Base-by-base conservation (phyloP, 2,797 vertebrate species). In the Falco berigora region DNA sequence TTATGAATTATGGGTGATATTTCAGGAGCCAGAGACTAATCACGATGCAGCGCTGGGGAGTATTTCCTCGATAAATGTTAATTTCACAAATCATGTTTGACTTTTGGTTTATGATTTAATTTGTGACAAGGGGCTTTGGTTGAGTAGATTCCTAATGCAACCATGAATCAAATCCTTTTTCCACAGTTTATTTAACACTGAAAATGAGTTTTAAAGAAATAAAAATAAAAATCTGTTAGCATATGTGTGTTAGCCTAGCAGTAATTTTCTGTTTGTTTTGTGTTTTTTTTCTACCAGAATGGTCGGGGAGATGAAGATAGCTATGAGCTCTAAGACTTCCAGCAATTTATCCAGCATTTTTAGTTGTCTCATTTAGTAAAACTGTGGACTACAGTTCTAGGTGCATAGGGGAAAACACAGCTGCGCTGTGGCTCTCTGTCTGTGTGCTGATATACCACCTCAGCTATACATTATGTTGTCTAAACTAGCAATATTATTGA, bases 81-180 rank as follows among this genome's bases (percentile, higher is more conserved):
- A 97, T 86, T 97, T 98, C 98, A 97, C 98, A 98, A 98, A 98
- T 98, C 98, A 98, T 97, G 89, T 93, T 93, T 95, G 80, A 98
- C 97, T 97, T 94, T 96, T 97, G 96, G 96, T 97, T 97, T 98
- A 97, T 96, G 93, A 97, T 95, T 97, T 97, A 93, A 98, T 96
- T 97, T 92, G 82, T 98, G 98, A 98, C 98, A 96, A 97, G 98
- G 97, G 92, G 94, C 86, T 98, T 98, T 97, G 98, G 97, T 97
- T 94, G 95, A 98, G 97, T 96, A 97, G 96, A 98, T 98, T 98
- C 76, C 95, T 98, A 98, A 98, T 98, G 97, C 96, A 78, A 95
- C 97, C 96, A 97, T 98, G 98, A 97, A 99, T 98, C 98, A 98
- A 95, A 91, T 90, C 76, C 84, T 90, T 97, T 94, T 84, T 85